A percentile compares a stretch with the other conserved stretches of the same genome.
Evolutionary conservation across 2,797 vertebrate species (phyloP).

Genomic region (Fistularia commersonii): DNA sequence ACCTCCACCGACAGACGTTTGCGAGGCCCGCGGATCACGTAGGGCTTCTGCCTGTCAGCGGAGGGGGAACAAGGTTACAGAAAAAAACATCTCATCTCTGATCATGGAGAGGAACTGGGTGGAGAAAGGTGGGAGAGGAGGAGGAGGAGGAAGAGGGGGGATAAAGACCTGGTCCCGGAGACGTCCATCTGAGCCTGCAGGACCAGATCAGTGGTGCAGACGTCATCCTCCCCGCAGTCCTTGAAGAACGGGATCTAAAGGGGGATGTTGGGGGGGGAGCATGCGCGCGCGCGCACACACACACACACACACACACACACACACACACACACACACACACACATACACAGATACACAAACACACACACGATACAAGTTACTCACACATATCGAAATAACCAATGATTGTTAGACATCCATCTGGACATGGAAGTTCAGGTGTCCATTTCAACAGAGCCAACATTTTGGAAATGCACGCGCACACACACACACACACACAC

Average conservation of each 20-base stretch:
- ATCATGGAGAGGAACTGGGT: neutral
- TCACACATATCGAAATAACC: too few species aligned
- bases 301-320: too few species aligned
- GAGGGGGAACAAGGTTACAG: neutral
- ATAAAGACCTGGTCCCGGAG: conserved; percentile 80
- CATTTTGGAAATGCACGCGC: too few species aligned
- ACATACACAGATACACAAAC: too few species aligned
- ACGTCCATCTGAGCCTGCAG: conserved; percentile 85
- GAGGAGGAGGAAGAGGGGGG: neutral
- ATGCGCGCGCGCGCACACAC: too few species aligned
- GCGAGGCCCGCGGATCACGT: conserved; percentile 82
- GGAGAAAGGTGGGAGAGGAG: neutral
- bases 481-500: too few species aligned
- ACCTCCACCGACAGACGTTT: conserved; percentile 80
- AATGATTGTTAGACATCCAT: too few species aligned
- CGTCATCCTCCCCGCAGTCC: conserved; percentile 91
- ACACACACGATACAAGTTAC: too few species aligned
- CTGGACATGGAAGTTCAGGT: too few species aligned
- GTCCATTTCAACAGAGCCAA: too few species aligned
- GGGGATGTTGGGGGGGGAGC: neutral
- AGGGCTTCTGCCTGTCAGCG: conserved; percentile 80
- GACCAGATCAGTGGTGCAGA: conserved; percentile 86
- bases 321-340: too few species aligned
- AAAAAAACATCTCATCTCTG: neutral
- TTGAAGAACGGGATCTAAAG: conserved; percentile 91